phyloP scores from a whole-genome alignment of 2,888 invertebrate genomes.

The Autographa pulchrina region DNA sequence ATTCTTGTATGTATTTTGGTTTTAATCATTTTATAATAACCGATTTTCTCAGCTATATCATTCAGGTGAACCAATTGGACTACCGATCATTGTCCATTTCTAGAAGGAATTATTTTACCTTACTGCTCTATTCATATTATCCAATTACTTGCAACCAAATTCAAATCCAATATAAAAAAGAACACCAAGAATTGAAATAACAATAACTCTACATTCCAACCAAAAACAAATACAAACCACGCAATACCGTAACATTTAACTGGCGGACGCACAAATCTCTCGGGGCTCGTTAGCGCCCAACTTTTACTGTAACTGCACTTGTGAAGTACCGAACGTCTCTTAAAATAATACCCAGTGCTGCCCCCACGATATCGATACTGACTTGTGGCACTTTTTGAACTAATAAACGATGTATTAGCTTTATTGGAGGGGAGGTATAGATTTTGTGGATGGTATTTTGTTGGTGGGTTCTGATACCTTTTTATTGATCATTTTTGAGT shows the following conservation, averaged over 20 bases:
- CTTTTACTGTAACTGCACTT: conserved; percentile 79
- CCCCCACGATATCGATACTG: conserved; percentile 44
- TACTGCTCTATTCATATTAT: no score
- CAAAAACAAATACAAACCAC: conserved; percentile 24
- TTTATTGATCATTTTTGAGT: not conserved
- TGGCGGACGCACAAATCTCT: conserved; percentile 72
- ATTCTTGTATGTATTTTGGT: no score
- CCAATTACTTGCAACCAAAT: no score
- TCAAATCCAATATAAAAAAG: not conserved
- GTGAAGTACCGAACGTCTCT: conserved; percentile 72
- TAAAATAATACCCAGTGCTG: conserved; percentile 67
- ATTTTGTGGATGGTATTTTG: not conserved
- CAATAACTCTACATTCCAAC: not conserved
- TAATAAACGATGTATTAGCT: conserved; percentile 46
- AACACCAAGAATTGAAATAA: not conserved
- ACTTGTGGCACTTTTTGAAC: conserved; percentile 59
- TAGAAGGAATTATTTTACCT: no score
- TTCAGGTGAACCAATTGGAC: no score
- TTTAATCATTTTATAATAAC: no score
- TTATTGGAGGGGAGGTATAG: conserved; percentile 24
- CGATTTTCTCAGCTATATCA: no score
- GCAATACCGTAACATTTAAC: conserved; percentile 66
- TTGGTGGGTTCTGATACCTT: not conserved
- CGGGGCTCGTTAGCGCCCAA: conserved; percentile 73
- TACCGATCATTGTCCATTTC: no score